phyloP scores from a whole-genome alignment of 2,888 invertebrate species.

The Fragum sueziense region DNA sequence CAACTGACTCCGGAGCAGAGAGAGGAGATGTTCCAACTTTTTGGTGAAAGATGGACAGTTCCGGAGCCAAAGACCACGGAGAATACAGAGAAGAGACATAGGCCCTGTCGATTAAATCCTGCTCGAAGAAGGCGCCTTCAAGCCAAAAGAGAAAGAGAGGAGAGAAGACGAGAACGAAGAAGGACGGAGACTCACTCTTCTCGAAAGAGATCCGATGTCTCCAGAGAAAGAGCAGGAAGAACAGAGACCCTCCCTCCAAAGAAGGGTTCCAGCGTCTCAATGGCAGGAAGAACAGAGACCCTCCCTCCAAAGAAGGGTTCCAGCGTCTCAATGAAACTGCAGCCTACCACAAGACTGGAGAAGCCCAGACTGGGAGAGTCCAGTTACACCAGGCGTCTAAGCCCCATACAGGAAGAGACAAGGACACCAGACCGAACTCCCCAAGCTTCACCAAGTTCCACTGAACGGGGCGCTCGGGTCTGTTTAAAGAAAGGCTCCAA shows the following conservation, averaged over 20 bases:
- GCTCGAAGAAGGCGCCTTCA: background rate
- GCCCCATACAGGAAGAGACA: background rate
- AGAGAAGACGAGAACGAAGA: background rate
- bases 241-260: background rate
- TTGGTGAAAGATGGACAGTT: constrained; percentile 8
- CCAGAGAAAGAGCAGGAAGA: background rate
- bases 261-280: background rate
- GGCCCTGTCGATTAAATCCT: background rate
- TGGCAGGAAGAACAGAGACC: background rate
- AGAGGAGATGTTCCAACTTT: constrained; percentile 8
- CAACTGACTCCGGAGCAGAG: background rate
- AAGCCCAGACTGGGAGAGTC: background rate
- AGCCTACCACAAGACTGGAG: background rate
- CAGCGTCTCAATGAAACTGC: no score
- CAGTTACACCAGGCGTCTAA: constrained; percentile 1
- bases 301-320: background rate
- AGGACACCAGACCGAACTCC: background rate
- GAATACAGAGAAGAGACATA: background rate
- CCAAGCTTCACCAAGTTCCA: background rate
- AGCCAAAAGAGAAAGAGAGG: background rate
- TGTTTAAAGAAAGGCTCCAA: background rate
- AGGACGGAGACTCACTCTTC: background rate
- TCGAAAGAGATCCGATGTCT: background rate
- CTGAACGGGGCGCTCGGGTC: background rate
- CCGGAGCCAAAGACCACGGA: background rate